A percentile compares a stretch with the other conserved stretches of the same genome.
Conservation (phyloP, 2,888 invertebrate genomes). For the Caradrina clavipalpis region DNA sequence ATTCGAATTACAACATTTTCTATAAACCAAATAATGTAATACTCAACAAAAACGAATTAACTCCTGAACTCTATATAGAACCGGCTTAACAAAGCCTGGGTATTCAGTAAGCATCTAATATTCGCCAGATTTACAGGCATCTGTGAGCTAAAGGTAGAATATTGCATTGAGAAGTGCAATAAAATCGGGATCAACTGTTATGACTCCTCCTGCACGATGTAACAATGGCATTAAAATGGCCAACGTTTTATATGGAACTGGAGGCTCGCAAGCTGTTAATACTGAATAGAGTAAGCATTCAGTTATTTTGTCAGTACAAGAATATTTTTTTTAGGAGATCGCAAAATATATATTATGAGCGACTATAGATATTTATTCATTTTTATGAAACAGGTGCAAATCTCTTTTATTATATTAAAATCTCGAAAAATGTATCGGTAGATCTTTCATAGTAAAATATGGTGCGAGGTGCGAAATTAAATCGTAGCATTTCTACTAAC, state of each 20-base stretch:
- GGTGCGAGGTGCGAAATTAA: no score
- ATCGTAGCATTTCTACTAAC: no score
- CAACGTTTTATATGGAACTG: conserved; percentile 73
- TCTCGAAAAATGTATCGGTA: no score
- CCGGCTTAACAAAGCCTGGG: conserved; percentile 8
- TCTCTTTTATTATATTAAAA: no score
- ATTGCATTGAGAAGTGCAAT: conserved; percentile 84
- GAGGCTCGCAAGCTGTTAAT: conserved; percentile 59
- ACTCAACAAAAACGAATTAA: conserved; percentile 44
- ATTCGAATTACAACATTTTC: not conserved
- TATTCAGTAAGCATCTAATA: conserved; percentile 55
- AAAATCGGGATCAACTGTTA: conserved; percentile 88
- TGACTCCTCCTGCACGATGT: conserved; percentile 81
- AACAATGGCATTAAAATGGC: conserved; percentile 83
- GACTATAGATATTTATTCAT: not conserved
- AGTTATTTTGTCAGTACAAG: conserved; percentile 13
- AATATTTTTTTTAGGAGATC: conserved; percentile 10
- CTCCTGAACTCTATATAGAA: conserved; percentile 25
- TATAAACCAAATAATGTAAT: conserved; percentile 18
- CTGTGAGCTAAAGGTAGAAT: conserved; percentile 73
- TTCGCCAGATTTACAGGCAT: conserved; percentile 64
- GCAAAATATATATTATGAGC: conserved; percentile 17
- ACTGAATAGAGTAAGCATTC: conserved; percentile 49
- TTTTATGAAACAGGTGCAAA: not conserved
- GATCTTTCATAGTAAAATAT: not conserved